phyloP scores from a whole-genome alignment of 2,888 invertebrate genomes.

The Pandemis heparana region DNA sequence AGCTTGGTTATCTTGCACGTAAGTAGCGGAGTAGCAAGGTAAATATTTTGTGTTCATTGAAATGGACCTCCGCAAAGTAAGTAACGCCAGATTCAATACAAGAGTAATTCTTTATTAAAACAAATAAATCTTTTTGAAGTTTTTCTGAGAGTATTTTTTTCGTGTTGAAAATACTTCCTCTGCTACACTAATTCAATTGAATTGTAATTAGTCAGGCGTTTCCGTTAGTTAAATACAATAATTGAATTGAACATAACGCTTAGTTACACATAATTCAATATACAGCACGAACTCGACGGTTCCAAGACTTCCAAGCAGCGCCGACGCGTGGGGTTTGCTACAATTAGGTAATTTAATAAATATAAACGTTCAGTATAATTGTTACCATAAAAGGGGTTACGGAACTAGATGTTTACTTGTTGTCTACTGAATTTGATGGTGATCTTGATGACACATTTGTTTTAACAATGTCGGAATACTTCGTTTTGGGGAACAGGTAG shows the following conservation, averaged over 20 bases:
- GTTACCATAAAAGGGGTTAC: neutral
- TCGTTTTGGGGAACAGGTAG: neutral
- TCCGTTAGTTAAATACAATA: neutral
- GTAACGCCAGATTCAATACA: too few relatives aligned
- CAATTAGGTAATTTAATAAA: constrained; percentile 44
- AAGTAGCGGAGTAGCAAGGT: too few relatives aligned
- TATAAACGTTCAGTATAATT: constrained; percentile 11
- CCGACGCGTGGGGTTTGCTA: constrained; percentile 49
- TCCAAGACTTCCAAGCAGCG: constrained; percentile 1
- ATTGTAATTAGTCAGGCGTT: constrained; percentile 9
- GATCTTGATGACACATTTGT: neutral
- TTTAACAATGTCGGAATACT: neutral
- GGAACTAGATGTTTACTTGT: constrained; percentile 10
- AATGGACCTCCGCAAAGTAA: too few relatives aligned
- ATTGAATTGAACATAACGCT: constrained; percentile 15
- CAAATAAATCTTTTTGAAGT: too few relatives aligned
- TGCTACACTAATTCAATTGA: neutral
- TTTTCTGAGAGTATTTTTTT: too few relatives aligned
- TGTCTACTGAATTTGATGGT: neutral
- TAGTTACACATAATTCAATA: constrained; percentile 18
- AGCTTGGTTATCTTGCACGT: too few relatives aligned
- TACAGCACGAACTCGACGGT: neutral
- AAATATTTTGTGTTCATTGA: too few relatives aligned
- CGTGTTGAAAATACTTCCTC: neutral
- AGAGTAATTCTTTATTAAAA: too few relatives aligned